phyloP scores from a whole-genome alignment of 2,797 vertebrate genomes.

The Cuculus canorus region DNA sequence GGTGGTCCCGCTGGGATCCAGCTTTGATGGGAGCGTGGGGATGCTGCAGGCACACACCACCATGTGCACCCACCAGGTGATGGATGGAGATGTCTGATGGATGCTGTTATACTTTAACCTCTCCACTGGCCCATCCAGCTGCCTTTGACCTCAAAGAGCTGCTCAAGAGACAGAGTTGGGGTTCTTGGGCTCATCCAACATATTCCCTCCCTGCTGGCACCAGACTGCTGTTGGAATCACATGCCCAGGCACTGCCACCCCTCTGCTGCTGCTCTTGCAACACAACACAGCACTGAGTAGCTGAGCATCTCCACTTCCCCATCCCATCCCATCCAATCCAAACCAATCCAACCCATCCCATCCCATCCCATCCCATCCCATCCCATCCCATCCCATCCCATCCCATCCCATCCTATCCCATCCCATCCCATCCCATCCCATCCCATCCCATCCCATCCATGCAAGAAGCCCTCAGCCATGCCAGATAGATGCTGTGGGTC shows the following conservation, averaged over 20 bases:
- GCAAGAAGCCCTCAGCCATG: too few relatives aligned
- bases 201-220: background rate
- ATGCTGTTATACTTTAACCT: background rate
- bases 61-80: background rate
- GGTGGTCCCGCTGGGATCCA: background rate
- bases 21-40: background rate
- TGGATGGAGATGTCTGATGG: background rate
- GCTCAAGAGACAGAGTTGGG: background rate
- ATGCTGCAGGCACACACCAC: background rate
- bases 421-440: too few relatives aligned
- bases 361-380: too few relatives aligned
- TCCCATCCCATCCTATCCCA: background rate
- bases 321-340: too few relatives aligned
- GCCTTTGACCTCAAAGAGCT: background rate
- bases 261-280: background rate
- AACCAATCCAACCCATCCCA: background rate
- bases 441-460: too few relatives aligned
- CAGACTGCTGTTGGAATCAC: background rate
- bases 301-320: accelerated
- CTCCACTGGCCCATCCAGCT: background rate
- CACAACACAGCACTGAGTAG: background rate
- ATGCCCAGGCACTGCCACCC: background rate
- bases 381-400: too few relatives aligned
- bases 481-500: too few relatives aligned
- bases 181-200: background rate